Evolutionary conservation across 1,140 invertebrate genomes (phyloP).

Genomic region (Drosophila lowei): DNA sequence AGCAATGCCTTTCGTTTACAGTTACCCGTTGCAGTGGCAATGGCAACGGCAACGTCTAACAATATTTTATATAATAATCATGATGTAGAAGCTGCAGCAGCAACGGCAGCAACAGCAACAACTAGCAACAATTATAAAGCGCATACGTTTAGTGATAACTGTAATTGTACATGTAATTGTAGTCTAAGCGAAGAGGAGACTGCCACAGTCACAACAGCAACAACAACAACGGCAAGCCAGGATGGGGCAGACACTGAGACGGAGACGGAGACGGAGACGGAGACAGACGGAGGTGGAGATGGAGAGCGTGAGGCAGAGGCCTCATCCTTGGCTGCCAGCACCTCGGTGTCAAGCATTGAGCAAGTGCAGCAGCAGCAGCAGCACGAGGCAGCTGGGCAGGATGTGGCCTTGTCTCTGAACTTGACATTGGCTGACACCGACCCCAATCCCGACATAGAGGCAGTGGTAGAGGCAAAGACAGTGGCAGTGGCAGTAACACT

Average conservation of each 20-base stretch:
- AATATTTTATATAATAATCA: constrained; percentile 77
- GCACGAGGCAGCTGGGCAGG: constrained; percentile 10
- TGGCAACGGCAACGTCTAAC: constrained; percentile 67
- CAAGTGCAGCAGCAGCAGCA: constrained; percentile 56
- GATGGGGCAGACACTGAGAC: constrained; percentile 27
- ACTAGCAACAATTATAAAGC: constrained; percentile 58
- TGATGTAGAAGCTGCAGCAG: constrained; percentile 24
- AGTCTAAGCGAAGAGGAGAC: constrained; percentile 57
- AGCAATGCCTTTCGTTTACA: constrained; percentile 66
- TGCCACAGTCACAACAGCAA: constrained; percentile 39
- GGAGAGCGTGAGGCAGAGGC: neutral
- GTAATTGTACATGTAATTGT: constrained; percentile 81
- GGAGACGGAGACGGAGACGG: constrained; percentile 2
- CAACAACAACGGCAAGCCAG: constrained; percentile 13
- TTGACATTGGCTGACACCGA: constrained; percentile 78
- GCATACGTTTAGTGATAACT: constrained; percentile 81
- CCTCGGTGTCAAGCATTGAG: constrained; percentile 74
- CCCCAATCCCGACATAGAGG: constrained; percentile 12
- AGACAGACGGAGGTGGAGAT: neutral
- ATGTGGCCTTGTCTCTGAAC: constrained; percentile 63
- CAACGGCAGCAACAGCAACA: constrained; percentile 35
- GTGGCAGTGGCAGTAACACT: constrained; percentile 11
- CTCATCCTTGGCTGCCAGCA: constrained; percentile 67
- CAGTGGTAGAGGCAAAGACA: constrained; percentile 17
- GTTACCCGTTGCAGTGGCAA: constrained; percentile 48